Evolutionary conservation across 2,113 vertebrate genomes (phyloP).

Genomic region (Neodontobutis hainanensis): DNA sequence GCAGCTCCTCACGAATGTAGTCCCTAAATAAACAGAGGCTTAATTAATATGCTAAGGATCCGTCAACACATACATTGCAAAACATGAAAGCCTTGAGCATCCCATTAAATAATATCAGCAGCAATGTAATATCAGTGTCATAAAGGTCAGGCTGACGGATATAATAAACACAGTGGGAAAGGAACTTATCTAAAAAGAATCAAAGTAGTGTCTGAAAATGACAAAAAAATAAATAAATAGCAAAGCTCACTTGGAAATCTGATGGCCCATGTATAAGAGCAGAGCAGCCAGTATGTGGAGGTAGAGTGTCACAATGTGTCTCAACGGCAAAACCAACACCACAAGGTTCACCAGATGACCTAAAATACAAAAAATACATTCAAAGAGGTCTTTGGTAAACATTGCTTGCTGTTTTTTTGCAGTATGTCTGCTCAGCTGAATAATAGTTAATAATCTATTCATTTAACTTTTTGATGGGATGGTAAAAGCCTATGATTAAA

Average conservation of each 20-base stretch:
- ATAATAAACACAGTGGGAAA: no score
- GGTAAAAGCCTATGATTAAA: no score
- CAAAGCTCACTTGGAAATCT: conserved; percentile 80
- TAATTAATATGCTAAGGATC: neutral
- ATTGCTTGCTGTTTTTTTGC: no score
- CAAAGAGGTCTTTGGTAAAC: neutral
- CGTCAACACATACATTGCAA: neutral
- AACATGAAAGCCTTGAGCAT: no score
- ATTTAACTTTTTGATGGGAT: no score
- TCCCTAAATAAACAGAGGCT: conserved; percentile 68
- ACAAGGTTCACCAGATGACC: conserved; percentile 82
- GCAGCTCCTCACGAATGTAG: conserved; percentile 79
- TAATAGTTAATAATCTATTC: no score
- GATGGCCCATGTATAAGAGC: conserved; percentile 83
- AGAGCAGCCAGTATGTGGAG: conserved; percentile 81
- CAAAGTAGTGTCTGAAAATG: no score
- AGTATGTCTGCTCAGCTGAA: no score
- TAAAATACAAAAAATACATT: conserved; percentile 44
- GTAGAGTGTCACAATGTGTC: conserved; percentile 84
- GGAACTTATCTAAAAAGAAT: no score
- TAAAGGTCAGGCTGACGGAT: no score
- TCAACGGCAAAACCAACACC: conserved; percentile 81
- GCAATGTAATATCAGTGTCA: no score
- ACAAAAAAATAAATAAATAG: neutral
- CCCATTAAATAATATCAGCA: no score